Base-by-base conservation (phyloP, 2,113 vertebrate genomes). In the Hippocampus mohnikei region DNA sequence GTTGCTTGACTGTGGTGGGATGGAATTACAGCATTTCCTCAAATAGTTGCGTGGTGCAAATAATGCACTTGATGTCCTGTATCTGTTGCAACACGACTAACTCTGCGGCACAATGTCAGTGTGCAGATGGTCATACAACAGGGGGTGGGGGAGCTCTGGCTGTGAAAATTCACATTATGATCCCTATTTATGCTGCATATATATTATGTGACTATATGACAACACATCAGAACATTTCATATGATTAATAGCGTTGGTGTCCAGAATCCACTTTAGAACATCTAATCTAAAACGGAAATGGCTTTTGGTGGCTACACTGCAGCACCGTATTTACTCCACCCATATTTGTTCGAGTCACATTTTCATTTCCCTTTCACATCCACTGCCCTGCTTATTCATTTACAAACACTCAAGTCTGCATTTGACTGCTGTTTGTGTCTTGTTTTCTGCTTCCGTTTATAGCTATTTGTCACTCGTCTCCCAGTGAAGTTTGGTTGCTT, bases 121-220 rank as follows among this genome's bases (percentile, higher is more conserved):
- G 4, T 65, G 68, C 85, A 87, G 86, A 89, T 89, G 87, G 88
- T 20, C 15, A 3, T 40, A 64, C 76, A 74, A 66, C 52, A 72
- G 66, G 75, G 72, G 46, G 10, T 13, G 33, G 41, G n/a, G 52
- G 60, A 58, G 16, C 48, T 48, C 50, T 55, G 40, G 18, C 33
- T n/a, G 53, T 70, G 71, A 77, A 65, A 33, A 27, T 72, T 59
- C 79, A 78, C 65, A 66, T 70, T 23, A 29, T 29, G 46, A 27
- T 33, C 15, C 40, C 6, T 64, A 23, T 44, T 44, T 63, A 23
- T 23, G n/a, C n/a, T 42, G 21, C 21, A 64, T 44, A 25, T 10
- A 65, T 11, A 18, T n/a, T 23, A 9, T 9, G 21, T 44, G 63
- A 65, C 13, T 25, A 3, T 20, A 27, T 65, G 7, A 44, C 46